phyloP scores from a whole-genome alignment of 2,888 invertebrate species.

The Himalopsyche kuldschensis region DNA sequence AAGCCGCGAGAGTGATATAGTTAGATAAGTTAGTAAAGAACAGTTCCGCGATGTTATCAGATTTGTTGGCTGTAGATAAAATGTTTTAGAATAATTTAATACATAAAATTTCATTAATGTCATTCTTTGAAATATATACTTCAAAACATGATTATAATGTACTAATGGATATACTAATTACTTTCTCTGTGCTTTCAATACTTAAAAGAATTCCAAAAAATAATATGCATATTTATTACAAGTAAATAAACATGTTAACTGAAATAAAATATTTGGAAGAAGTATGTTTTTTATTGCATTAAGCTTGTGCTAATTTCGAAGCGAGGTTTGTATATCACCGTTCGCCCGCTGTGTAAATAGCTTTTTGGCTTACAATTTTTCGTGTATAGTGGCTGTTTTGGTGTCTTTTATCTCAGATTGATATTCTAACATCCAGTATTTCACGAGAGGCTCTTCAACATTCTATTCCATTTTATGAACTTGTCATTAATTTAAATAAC shows the following conservation, averaged over 20 bases:
- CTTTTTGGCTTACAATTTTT: conserved; percentile 3
- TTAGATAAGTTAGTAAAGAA: conserved; percentile 9
- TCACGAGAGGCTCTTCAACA: neutral
- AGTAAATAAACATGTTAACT: neutral
- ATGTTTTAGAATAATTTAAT: conserved; percentile 28
- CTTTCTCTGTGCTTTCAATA: neutral
- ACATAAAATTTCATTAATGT: conserved; percentile 5
- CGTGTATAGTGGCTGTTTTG: neutral
- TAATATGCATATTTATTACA: neutral
- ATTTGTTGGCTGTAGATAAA: conserved; percentile 33
- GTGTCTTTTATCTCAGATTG: neutral
- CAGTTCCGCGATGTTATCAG: conserved; percentile 20
- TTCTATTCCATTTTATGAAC: neutral
- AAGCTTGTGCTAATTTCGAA: neutral
- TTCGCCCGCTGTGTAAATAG: neutral
- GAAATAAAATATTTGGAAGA: conserved; percentile 1
- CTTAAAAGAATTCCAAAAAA: neutral
- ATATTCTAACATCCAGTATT: neutral
- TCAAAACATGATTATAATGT: neutral
- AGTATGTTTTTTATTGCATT: neutral
- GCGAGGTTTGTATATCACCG: neutral
- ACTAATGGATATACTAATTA: neutral
- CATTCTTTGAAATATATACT: conserved; percentile 5
- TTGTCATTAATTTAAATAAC: too few species aligned
- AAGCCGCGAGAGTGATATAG: conserved; percentile 3